Conservation (phyloP, 1,140 invertebrate species). For the Eumaeus atala region DNA sequence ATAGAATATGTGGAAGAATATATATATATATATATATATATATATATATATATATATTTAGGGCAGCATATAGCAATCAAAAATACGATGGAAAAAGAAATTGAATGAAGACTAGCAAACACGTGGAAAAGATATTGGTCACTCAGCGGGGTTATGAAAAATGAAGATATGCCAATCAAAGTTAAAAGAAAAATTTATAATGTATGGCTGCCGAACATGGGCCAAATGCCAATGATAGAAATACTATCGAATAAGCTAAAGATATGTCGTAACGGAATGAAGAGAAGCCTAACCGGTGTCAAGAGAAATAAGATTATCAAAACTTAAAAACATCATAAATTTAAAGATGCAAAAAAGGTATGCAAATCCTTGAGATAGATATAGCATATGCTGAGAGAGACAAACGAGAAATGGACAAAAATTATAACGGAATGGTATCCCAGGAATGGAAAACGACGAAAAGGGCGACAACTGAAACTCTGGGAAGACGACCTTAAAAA, state of each 20-base stretch:
- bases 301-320: background rate
- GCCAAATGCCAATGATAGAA: constrained; percentile 4
- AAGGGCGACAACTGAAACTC: background rate
- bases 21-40: too few relatives aligned
- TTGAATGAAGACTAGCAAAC: constrained; percentile 15
- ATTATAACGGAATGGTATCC: background rate
- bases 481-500: too few relatives aligned
- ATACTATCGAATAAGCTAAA: constrained; percentile 11
- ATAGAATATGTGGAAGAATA: background rate
- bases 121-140: constrained; percentile 18
- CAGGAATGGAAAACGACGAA: background rate
- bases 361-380: too few relatives aligned
- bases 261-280: constrained; percentile 10
- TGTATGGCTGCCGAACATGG: constrained; percentile 14
- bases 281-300: background rate
- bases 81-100: background rate
- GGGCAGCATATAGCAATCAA: background rate
- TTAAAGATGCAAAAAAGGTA: too few relatives aligned
- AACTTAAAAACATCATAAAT: background rate
- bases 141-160: constrained; percentile 16
- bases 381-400: background rate
- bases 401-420: background rate
- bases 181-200: constrained; percentile 20
- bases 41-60: too few relatives aligned
- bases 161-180: constrained; percentile 18